Evolutionary conservation across 2,888 invertebrate genomes (phyloP).

Genomic region (Drosophila percnosoma): DNA sequence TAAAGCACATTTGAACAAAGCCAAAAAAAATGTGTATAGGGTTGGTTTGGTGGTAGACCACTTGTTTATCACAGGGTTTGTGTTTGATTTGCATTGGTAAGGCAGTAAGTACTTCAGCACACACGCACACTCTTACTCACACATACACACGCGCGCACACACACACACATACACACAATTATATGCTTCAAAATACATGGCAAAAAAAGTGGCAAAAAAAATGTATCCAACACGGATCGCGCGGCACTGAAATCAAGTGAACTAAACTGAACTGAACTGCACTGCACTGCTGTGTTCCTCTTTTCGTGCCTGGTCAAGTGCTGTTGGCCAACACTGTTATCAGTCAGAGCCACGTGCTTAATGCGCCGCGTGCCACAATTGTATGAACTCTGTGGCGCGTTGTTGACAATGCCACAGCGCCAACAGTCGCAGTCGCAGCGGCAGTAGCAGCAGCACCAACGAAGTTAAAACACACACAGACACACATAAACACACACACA

Average conservation of each 20-base stretch:
- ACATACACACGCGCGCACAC: constrained; percentile 1
- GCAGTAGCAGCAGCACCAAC: constrained; percentile 45
- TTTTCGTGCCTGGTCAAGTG: constrained; percentile 8
- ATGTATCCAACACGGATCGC: constrained; percentile 26
- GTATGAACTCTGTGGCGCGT: constrained; percentile 71
- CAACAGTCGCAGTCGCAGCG: constrained; percentile 46
- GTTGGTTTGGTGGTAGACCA: constrained; percentile 31
- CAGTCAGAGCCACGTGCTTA: constrained; percentile 78
- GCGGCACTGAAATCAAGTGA: constrained; percentile 1
- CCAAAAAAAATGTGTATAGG: constrained; percentile 7
- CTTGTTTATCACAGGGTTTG: constrained; percentile 56
- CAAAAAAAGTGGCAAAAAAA: constrained; percentile 40
- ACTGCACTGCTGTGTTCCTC: not conserved
- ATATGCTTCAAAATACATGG: constrained; percentile 1
- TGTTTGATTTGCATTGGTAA: constrained; percentile 40
- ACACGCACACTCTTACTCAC: constrained; percentile 17
- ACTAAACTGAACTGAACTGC: constrained; percentile 1
- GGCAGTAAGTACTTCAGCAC: constrained; percentile 20
- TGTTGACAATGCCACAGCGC: constrained; percentile 74
- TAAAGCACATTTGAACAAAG: constrained; percentile 12
- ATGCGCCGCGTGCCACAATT: constrained; percentile 79
- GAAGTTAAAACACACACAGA: constrained; percentile 54
- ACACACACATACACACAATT: constrained; percentile 14
- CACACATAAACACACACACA: not conserved
- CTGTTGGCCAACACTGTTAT: constrained; percentile 56